These are phyloP conservation scores for Listronotus oregonensis DNA, from an alignment of 1,140 invertebrate genomes.

Conservation along the genomic window DNA sequence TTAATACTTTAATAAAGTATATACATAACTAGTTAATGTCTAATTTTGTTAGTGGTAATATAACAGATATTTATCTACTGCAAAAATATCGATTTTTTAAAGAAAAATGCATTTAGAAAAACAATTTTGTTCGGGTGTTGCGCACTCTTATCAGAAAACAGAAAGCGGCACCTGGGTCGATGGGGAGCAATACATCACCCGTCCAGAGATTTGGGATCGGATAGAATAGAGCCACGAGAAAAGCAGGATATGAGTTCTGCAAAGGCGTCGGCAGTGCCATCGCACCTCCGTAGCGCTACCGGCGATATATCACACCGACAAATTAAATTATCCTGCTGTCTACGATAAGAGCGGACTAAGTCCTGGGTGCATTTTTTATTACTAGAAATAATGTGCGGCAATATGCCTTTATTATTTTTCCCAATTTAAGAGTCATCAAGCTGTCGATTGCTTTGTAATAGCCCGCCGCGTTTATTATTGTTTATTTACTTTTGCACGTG, in stretches of 20 bases:
- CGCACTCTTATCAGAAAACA: slow-evolving; percentile 27
- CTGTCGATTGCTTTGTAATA: no score
- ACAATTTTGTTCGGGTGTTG: slow-evolving; percentile 37
- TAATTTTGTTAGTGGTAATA: no score
- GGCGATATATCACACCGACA: slow-evolving; percentile 62
- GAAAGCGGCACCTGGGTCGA: slow-evolving; percentile 43
- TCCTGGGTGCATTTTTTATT: slow-evolving; percentile 28
- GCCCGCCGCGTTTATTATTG: no score
- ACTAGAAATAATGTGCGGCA: no score
- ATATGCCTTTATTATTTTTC: no score
- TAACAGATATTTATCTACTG: background rate
- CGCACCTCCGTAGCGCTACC: slow-evolving; percentile 31
- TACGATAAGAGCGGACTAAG: slow-evolving; percentile 58
- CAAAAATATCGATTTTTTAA: background rate
- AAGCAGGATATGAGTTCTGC: slow-evolving; percentile 49
- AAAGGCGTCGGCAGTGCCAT: slow-evolving; percentile 35
- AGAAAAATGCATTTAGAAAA: slow-evolving; percentile 13
- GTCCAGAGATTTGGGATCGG: slow-evolving; percentile 49
- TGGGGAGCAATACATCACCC: slow-evolving; percentile 54
- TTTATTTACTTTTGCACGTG: no score
- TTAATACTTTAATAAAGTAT: no score
- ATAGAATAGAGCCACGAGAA: slow-evolving; percentile 49
- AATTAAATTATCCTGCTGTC: slow-evolving; percentile 66
- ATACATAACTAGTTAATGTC: no score
- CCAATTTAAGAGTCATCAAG: no score